Conservation (phyloP, 2,797 vertebrate genomes). For the Gephyroberyx darwinii region DNA sequence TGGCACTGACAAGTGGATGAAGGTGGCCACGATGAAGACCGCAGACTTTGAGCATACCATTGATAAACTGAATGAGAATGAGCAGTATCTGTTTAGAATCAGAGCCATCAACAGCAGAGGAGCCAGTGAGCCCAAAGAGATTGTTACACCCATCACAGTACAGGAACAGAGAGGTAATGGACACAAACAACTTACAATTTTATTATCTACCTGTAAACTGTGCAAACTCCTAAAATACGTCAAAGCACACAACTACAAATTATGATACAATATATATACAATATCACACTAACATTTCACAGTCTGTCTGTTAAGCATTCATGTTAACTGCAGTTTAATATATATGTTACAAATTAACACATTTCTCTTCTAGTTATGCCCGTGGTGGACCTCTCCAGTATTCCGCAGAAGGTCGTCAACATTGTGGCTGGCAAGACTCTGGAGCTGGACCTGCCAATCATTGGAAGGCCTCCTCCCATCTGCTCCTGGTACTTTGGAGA, state of each 20-base stretch:
- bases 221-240: background rate
- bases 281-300: background rate
- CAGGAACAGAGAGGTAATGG: slow-evolving; percentile 92
- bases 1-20: slow-evolving; percentile 98
- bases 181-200: slow-evolving; percentile 9
- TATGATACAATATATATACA: slow-evolving; percentile 1
- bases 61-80: slow-evolving; percentile 93
- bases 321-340: background rate
- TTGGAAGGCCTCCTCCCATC: slow-evolving; percentile 92
- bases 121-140: slow-evolving; percentile 91
- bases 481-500: slow-evolving; percentile 93
- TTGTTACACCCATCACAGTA: slow-evolving; percentile 90
- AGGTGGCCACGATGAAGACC: slow-evolving; percentile 92
- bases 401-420: slow-evolving; percentile 93
- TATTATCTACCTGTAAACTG: background rate
- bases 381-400: slow-evolving; percentile 88
- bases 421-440: slow-evolving; percentile 91
- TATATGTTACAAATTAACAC: background rate
- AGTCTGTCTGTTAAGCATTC: background rate
- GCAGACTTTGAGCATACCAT: slow-evolving; percentile 91
- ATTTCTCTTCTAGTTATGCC: slow-evolving; percentile 87
- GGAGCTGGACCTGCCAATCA: slow-evolving; percentile 90
- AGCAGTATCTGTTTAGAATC: slow-evolving; percentile 96
- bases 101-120: slow-evolving; percentile 95
- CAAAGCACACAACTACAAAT: background rate